Conservation (phyloP, 2,888 invertebrate species). For the Heliconius hortense region DNA sequence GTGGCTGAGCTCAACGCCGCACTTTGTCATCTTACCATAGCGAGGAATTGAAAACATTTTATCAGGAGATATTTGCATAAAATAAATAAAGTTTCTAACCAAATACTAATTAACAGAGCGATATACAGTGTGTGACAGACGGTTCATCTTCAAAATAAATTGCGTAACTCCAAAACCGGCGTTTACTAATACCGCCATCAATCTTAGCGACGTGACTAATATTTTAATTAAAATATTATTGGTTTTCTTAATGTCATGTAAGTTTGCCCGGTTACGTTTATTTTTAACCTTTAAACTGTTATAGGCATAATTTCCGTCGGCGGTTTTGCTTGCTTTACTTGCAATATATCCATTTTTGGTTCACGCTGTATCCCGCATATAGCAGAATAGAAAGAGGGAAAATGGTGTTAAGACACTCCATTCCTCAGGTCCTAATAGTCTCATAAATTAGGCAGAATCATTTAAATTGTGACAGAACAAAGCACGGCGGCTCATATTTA, state of each 20-base stretch:
- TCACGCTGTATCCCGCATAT: not conserved
- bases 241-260: not conserved
- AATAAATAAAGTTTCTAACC: not conserved
- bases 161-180: not conserved
- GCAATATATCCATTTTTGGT: not conserved
- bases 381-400: not conserved
- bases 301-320: too few species aligned
- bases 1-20: not conserved
- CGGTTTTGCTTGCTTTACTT: not conserved
- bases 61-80: not conserved
- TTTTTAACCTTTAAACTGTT: not conserved
- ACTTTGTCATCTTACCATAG: not conserved
- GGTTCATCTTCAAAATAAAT: not conserved
- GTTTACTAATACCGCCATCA: constrained; percentile 10
- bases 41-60: not conserved
- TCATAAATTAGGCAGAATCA: too few species aligned
- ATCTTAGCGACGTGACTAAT: not conserved
- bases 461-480: too few species aligned
- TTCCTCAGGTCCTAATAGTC: not conserved
- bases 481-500: too few species aligned
- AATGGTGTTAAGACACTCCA: not conserved
- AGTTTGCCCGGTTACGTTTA: not conserved
- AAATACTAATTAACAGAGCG: not conserved
- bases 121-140: constrained; percentile 1
- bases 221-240: constrained; percentile 25